Conservation (phyloP, 1,140 invertebrate species). For the Tenebrio molitor region DNA sequence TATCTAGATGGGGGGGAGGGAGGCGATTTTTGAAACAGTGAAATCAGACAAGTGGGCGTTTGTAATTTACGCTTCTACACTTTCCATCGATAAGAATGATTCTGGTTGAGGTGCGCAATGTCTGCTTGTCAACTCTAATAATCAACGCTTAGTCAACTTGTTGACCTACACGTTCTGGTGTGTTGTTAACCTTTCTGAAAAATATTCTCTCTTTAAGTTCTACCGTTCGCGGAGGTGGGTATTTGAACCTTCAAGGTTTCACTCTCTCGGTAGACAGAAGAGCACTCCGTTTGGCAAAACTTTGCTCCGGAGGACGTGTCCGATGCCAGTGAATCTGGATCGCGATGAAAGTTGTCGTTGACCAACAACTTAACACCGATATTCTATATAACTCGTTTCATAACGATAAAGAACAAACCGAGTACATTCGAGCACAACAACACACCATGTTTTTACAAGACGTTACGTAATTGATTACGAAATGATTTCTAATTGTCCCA, state of each 20-base stretch:
- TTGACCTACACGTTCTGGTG: constrained; percentile 39
- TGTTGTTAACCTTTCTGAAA: constrained; percentile 43
- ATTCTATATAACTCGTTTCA: constrained; percentile 10
- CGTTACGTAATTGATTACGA: constrained; percentile 35
- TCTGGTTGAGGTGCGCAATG: neutral
- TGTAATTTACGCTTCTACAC: too few species aligned
- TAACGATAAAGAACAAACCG: neutral
- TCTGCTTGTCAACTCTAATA: constrained; percentile 9
- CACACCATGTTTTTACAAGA: constrained; percentile 13
- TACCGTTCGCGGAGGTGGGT: constrained; percentile 34
- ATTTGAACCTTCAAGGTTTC: constrained; percentile 49
- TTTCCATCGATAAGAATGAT: constrained; percentile 1
- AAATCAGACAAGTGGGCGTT: constrained; percentile 12
- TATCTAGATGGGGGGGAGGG: too few species aligned
- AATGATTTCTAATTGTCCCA: constrained; percentile 41
- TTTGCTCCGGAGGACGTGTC: too few species aligned
- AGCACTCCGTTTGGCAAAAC: constrained; percentile 7
- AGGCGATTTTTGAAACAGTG: too few species aligned
- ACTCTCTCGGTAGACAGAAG: neutral
- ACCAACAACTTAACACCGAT: neutral
- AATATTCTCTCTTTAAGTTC: constrained; percentile 25
- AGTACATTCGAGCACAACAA: neutral
- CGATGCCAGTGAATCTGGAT: too few species aligned
- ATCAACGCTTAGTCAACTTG: constrained; percentile 25
- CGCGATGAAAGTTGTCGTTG: constrained; percentile 1